Percentiles rank a stretch among this genome's conserved stretches.
Conservation (phyloP, 2,888 invertebrate species). For the Eremobia ochroleuca region DNA sequence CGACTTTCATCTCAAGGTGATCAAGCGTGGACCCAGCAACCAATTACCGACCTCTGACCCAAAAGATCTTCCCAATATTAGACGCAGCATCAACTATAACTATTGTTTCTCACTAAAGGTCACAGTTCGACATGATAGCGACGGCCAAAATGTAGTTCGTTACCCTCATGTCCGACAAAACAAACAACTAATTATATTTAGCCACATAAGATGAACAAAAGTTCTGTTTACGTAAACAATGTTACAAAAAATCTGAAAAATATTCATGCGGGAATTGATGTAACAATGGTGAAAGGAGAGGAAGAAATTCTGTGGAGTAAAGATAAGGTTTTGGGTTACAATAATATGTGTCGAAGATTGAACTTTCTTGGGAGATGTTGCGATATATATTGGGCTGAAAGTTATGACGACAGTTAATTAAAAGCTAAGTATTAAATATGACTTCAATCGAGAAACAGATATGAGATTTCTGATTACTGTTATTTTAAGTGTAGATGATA, state of each 20-base stretch:
- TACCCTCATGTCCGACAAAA: conserved; percentile 41
- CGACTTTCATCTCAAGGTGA: neutral
- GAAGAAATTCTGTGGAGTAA: neutral
- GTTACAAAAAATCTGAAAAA: conserved; percentile 31
- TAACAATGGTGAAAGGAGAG: conserved; percentile 23
- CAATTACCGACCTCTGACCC: neutral
- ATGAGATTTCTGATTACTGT: neutral
- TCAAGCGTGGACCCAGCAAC: neutral
- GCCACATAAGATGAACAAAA: conserved; percentile 28
- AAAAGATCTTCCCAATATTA: conserved; percentile 13
- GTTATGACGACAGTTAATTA: neutral
- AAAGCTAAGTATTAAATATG: neutral
- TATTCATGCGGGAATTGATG: conserved; percentile 41
- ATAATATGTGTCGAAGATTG: neutral
- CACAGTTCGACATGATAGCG: conserved; percentile 54
- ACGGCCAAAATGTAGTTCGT: conserved; percentile 48
- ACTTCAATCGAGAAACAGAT: neutral
- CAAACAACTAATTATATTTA: conserved; percentile 52
- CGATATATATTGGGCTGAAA: neutral
- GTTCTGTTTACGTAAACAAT: conserved; percentile 18
- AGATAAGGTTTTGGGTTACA: neutral
- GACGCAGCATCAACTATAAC: neutral
- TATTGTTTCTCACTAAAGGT: conserved; percentile 41
- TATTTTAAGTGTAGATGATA: neutral
- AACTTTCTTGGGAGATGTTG: neutral